These are phyloP conservation scores for Hydrolagus affinis DNA, from an alignment of 2,113 vertebrate species.

Conservation along the genomic window DNA sequence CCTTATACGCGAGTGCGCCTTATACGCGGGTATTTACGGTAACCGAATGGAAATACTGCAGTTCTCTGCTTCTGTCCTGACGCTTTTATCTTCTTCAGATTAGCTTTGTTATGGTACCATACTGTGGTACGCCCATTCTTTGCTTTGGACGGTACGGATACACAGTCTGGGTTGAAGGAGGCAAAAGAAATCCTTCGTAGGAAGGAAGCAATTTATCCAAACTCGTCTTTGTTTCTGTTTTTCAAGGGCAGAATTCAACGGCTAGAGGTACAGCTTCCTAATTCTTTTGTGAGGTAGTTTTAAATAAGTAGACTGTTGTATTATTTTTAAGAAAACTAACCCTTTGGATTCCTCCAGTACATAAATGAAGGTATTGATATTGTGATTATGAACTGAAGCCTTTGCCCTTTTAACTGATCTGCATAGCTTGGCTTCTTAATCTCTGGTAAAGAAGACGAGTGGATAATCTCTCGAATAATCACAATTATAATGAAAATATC, in stretches of 20 bases:
- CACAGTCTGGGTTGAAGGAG: slow-evolving; percentile 76
- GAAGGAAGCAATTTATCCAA: slow-evolving; percentile 89
- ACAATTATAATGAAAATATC: no score
- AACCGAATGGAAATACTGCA: no score
- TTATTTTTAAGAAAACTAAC: background rate
- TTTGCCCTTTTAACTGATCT: no score
- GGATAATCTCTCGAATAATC: no score
- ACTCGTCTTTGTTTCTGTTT: slow-evolving; percentile 97
- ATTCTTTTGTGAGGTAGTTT: background rate
- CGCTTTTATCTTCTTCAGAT: slow-evolving; percentile 49
- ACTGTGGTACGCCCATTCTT: slow-evolving; percentile 96
- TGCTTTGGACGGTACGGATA: slow-evolving; percentile 87
- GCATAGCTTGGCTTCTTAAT: no score
- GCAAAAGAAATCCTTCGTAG: slow-evolving; percentile 89
- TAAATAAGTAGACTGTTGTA: background rate
- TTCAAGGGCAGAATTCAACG: slow-evolving; percentile 94
- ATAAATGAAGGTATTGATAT: no score
- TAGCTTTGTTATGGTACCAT: slow-evolving; percentile 95
- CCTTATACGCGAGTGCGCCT: no score
- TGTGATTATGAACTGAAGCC: no score
- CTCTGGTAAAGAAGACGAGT: no score
- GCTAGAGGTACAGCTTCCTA: slow-evolving; percentile 67
- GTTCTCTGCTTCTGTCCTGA: slow-evolving; percentile 32
- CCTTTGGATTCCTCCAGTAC: background rate
- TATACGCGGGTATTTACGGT: no score